phyloP scores from a whole-genome alignment of 2,888 invertebrate genomes.

The Eristalinus sepulchralis region DNA sequence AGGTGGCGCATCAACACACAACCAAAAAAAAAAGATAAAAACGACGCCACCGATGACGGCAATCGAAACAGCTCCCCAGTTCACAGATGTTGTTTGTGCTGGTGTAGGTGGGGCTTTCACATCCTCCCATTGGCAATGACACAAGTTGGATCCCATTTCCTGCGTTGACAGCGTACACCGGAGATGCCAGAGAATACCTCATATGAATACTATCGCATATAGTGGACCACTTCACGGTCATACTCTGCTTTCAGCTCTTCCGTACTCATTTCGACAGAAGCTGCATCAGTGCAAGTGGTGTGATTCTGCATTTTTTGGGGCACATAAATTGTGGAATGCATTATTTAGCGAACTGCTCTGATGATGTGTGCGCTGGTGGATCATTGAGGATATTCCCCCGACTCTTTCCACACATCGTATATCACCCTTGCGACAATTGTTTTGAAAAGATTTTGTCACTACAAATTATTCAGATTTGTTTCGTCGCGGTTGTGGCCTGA shows the following conservation, averaged over 20 bases:
- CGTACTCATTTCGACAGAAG: conserved; percentile 21
- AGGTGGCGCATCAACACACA: conserved; percentile 33
- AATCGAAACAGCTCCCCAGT: conserved; percentile 21
- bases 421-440: conserved; percentile 21
- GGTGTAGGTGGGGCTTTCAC: conserved; percentile 39
- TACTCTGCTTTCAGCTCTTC: neutral
- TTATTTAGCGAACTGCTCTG: conserved; percentile 46
- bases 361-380: conserved; percentile 34
- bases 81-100: conserved; percentile 2
- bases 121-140: conserved; percentile 47
- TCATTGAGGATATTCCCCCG: conserved; percentile 10
- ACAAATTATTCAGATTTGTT: conserved; percentile 56
- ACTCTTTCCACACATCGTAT: neutral
- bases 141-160: conserved; percentile 36
- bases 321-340: conserved; percentile 61
- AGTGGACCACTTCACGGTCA: conserved; percentile 44
- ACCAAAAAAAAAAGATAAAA: neutral
- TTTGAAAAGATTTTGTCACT: conserved; percentile 61
- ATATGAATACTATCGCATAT: conserved; percentile 34
- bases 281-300: neutral
- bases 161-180: conserved; percentile 25
- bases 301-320: neutral
- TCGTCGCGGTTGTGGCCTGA: neutral
- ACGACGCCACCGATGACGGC: conserved; percentile 16
- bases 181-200: conserved; percentile 38